Base-by-base conservation (phyloP, 1,140 invertebrate genomes). In the Pectinophora gossypiella region DNA sequence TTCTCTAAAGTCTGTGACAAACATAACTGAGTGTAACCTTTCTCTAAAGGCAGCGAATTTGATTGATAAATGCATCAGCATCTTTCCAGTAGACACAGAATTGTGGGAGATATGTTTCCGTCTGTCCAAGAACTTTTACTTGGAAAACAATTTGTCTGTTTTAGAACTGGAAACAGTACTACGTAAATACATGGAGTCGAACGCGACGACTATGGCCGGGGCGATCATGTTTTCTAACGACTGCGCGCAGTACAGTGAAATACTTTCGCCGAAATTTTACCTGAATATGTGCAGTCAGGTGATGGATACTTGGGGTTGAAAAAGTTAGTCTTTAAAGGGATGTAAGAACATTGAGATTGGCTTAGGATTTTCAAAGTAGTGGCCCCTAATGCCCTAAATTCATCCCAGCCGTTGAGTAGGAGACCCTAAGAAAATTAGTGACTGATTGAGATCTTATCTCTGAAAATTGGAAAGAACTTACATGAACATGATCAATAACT, bases 201-300 rank as follows among this genome's bases (percentile, higher is more conserved):
- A 87, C 46, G 68, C 78, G 0, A 70, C 72, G 2, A 79, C 78
- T 0, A 82, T 84, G 78, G 81, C 78, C 0, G 73, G 73, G 0
- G 81, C 84, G 19, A 75, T 87, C 4, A 76, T 85, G 80, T 85
- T 72, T 46, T 85, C 81, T 0, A 78, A 76, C 19, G 84, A 87
- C 61, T 84, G 84, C 48, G 56, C 67, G 12, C 69, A 85, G 35
- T 85, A 85, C 45, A 71, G 67, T 22, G 61, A 82, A 43, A 82
- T 87, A 43, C 54, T 87, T 2, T 67, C 79, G 1, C 76, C 81
- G 0, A 85, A 80, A 43, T 85, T 87, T 45, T 85, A 78, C 36
- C 60, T 87, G 51, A 85, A 83, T 54, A 80, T 87, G 72, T 85
- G 81, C 46, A 87, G 70, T 44, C 63, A 81, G 56, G 70, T 84